A percentile compares a stretch with the other conserved stretches of the same genome.
phyloP scores from a whole-genome alignment of 2,797 vertebrate species.

The Cottoperca gobio region DNA sequence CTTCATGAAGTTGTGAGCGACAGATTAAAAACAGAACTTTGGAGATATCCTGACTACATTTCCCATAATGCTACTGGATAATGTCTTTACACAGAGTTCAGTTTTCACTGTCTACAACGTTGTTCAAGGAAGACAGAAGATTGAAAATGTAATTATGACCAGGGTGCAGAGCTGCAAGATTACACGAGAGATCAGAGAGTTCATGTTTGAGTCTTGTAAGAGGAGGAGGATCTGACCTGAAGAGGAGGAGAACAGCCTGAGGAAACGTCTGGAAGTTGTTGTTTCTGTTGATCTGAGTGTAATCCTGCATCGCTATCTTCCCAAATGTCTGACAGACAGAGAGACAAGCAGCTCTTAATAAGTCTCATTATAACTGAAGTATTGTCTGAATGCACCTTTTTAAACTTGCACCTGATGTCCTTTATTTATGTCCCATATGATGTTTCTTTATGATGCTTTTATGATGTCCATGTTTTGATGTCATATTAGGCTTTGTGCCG shows the following conservation, averaged over 20 bases:
- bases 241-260: constrained; percentile 96
- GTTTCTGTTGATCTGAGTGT: constrained; percentile 96
- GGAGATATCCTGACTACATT: background rate
- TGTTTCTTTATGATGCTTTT: no score
- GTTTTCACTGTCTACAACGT: background rate
- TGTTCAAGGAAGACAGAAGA: no score
- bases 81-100: background rate
- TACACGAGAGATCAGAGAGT: background rate
- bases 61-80: background rate
- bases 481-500: no score
- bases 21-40: background rate
- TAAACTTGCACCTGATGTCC: no score
- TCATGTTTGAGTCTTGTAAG: background rate
- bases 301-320: constrained; percentile 94
- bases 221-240: constrained; percentile 87
- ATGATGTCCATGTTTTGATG: no score
- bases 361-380: no score
- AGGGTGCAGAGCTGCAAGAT: no score
- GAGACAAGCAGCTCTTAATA: no score
- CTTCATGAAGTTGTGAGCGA: background rate
- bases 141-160: no score
- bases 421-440: no score
- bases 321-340: constrained; percentile 90
- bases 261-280: constrained; percentile 99
- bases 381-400: no score